Conservation (phyloP, 2,113 vertebrate genomes). For the Lepus europaeus region DNA sequence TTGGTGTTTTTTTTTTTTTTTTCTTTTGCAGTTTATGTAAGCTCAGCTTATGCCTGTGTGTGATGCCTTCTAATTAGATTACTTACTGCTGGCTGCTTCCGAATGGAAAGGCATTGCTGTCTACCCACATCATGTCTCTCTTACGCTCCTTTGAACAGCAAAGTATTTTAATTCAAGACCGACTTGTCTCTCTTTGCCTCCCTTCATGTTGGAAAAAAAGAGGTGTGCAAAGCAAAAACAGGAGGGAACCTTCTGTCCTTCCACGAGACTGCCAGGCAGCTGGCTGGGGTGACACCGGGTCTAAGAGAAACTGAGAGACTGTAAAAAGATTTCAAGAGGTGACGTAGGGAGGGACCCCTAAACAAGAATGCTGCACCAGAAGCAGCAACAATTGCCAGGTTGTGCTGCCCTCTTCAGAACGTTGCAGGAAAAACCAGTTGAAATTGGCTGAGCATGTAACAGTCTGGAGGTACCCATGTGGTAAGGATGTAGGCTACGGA, state of each 20-base stretch:
- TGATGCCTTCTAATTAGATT: conserved; percentile 52
- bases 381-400: conserved; percentile 29
- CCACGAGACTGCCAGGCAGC: neutral
- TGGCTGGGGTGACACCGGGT: neutral
- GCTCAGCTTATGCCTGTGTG: neutral
- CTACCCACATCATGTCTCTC: conserved; percentile 24
- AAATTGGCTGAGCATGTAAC: neutral
- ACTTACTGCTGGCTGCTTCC: neutral
- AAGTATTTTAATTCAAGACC: conserved; percentile 60
- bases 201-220: conserved; percentile 45
- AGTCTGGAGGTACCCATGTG: neutral
- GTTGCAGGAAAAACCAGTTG: neutral
- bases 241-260: conserved; percentile 34
- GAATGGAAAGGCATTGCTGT: conserved; percentile 36
- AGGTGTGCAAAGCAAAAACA: neutral
- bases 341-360: neutral
- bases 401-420: conserved; percentile 72
- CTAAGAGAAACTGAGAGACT: conserved; percentile 7
- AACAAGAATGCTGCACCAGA: neutral
- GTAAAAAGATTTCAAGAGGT: conserved; percentile 44
- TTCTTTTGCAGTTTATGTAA: conserved; percentile 44
- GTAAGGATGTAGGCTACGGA: neutral
- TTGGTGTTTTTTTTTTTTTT: neutral
- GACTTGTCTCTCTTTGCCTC: conserved; percentile 42
- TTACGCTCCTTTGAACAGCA: conserved; percentile 56